Evolutionary conservation across 1,140 invertebrate species (phyloP).

Genomic region (Lucilia cuprina): DNA sequence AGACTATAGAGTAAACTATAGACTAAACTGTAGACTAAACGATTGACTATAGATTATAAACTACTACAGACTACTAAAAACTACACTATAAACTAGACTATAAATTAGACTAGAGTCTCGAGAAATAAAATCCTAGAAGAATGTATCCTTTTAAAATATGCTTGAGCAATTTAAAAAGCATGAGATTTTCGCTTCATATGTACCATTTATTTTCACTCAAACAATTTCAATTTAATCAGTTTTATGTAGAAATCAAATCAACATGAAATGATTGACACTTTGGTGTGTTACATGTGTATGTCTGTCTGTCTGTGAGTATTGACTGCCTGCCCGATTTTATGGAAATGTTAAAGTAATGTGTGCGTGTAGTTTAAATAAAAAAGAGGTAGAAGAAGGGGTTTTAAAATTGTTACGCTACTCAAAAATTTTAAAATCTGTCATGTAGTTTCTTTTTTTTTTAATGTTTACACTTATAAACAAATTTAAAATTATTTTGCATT

Average conservation of each 20-base stretch:
- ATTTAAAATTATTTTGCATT: slow-evolving; percentile 19
- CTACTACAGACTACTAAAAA: too few species aligned
- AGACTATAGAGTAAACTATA: too few species aligned
- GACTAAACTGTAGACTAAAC: too few species aligned
- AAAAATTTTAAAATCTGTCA: slow-evolving; percentile 35
- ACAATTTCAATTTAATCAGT: neutral
- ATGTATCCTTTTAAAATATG: too few species aligned
- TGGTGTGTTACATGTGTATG: slow-evolving; percentile 19
- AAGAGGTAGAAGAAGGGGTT: neutral
- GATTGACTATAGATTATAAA: too few species aligned
- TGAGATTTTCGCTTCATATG: too few species aligned
- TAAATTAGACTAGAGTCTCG: too few species aligned
- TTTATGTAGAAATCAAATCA: slow-evolving; percentile 18
- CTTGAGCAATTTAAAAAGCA: too few species aligned
- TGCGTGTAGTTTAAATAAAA: neutral
- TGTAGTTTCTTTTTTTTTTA: neutral
- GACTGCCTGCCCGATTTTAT: neutral
- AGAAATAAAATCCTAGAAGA: too few species aligned
- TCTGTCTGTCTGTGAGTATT: neutral
- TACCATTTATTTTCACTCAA: too few species aligned
- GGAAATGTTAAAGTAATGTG: neutral
- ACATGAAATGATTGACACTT: slow-evolving; percentile 30
- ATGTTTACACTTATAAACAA: neutral
- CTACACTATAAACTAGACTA: too few species aligned
- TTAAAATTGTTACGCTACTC: slow-evolving; percentile 30